These are phyloP conservation scores for Conopomorpha cramerella DNA, from an alignment of 1,140 invertebrate genomes.

Conservation along the genomic window DNA sequence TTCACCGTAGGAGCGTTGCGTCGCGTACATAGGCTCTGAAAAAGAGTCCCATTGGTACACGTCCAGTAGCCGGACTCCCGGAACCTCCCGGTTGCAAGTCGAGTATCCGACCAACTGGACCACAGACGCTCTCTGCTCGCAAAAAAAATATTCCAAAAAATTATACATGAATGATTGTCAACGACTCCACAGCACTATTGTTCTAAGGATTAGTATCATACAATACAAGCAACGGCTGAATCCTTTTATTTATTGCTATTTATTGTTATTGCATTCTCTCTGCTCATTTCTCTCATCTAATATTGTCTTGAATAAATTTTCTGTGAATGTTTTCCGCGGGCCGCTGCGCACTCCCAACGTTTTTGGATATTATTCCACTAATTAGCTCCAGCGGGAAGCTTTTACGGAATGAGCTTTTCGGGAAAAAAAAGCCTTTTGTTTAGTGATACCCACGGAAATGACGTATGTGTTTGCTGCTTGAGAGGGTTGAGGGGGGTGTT, in stretches of 20 bases:
- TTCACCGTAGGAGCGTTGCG: too few species aligned
- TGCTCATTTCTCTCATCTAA: constrained; percentile 50
- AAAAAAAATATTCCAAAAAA: too few species aligned
- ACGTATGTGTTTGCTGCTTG: too few species aligned
- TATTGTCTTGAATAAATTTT: constrained; percentile 55
- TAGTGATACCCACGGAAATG: too few species aligned
- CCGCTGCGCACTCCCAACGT: constrained; percentile 24
- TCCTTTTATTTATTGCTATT: constrained; percentile 63
- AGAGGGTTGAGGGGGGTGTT: too few species aligned
- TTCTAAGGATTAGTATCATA: constrained; percentile 53
- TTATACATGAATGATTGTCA: constrained; percentile 6
- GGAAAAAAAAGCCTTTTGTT: too few species aligned
- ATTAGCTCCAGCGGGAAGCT: constrained; percentile 28
- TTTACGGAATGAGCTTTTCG: constrained; percentile 20
- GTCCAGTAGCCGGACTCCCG: too few species aligned
- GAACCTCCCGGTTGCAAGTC: too few species aligned
- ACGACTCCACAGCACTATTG: constrained; percentile 22
- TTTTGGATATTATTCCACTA: constrained; percentile 45
- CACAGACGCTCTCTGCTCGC: too few species aligned
- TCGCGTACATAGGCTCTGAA: too few species aligned
- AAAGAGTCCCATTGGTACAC: too few species aligned
- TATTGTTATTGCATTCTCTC: constrained; percentile 61
- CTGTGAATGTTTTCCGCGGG: constrained; percentile 32
- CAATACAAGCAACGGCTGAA: constrained; percentile 59
- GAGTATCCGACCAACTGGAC: too few species aligned